These are phyloP conservation scores for Poecilia latipinna DNA, from an alignment of 2,113 vertebrate species.

Conservation along the genomic window DNA sequence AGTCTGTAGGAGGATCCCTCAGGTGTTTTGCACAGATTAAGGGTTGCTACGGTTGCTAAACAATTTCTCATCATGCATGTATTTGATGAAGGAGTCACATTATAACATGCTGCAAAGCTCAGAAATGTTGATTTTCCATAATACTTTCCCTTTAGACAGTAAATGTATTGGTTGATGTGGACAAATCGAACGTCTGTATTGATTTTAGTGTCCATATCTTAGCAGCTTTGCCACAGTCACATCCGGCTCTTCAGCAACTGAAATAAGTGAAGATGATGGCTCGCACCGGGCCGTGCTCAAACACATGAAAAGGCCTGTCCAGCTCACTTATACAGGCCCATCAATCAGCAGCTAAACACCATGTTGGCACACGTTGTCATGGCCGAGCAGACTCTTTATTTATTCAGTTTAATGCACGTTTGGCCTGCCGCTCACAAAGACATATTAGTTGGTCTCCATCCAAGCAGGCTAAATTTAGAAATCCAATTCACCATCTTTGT, in stretches of 20 bases:
- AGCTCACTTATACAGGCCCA: slow-evolving; percentile 48
- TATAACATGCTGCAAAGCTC: no score
- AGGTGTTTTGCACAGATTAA: no score
- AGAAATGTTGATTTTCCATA: no score
- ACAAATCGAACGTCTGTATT: not conserved
- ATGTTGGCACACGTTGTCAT: slow-evolving; percentile 28
- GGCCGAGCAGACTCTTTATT: slow-evolving; percentile 1
- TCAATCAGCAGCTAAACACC: slow-evolving; percentile 39
- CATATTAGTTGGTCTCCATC: slow-evolving; percentile 34
- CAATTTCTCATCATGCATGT: no score
- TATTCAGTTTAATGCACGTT: slow-evolving; percentile 23
- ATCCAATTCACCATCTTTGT: slow-evolving; percentile 54
- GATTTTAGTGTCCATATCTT: not conserved
- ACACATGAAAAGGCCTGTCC: slow-evolving; percentile 24
- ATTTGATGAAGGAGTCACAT: no score
- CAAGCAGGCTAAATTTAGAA: slow-evolving; percentile 56
- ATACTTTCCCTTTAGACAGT: no score
- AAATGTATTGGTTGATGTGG: not conserved
- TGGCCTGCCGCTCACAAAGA: slow-evolving; percentile 21
- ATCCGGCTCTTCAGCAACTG: not conserved
- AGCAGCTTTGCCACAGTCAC: not conserved
- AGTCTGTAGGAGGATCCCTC: no score
- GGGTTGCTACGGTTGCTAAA: no score
- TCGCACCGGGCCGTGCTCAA: slow-evolving; percentile 22
- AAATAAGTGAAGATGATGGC: not conserved